phyloP scores from a whole-genome alignment of 2,113 vertebrate species.

The Prolemur simus region DNA sequence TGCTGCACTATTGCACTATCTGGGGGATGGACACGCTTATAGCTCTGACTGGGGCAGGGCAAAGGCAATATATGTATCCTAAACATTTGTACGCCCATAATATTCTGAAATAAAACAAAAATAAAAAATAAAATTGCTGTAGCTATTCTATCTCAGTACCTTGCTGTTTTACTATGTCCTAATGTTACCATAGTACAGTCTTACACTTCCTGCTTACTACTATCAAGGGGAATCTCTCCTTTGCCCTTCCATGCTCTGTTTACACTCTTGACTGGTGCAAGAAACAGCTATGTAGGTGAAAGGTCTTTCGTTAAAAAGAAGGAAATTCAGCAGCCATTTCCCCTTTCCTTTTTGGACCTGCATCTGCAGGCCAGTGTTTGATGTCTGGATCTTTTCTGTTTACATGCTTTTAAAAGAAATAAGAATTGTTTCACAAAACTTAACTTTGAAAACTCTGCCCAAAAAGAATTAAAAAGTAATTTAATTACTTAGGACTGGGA shows the following conservation, averaged over 20 bases:
- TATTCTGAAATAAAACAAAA: too few species aligned
- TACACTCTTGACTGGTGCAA: not conserved
- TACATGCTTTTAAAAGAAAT: not conserved
- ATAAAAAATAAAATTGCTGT: not conserved
- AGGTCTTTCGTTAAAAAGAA: slow-evolving; percentile 55
- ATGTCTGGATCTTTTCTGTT: not conserved
- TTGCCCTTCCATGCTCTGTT: not conserved
- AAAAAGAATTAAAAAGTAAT: not conserved
- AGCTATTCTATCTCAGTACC: not conserved
- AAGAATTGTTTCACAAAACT: not conserved
- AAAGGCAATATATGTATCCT: too few species aligned
- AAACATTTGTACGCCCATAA: too few species aligned
- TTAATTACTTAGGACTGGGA: too few species aligned
- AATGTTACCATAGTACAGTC: not conserved
- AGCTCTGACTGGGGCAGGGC: too few species aligned
- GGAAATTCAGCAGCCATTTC: slow-evolving; percentile 54
- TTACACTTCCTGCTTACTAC: not conserved
- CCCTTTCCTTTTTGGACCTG: not conserved
- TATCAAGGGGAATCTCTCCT: not conserved
- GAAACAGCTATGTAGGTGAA: slow-evolving; percentile 45
- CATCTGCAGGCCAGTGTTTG: not conserved
- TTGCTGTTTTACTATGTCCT: not conserved
- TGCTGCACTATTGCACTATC: not conserved
- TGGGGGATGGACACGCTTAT: too few species aligned
- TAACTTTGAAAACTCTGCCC: not conserved